Conservation (phyloP, 2,888 invertebrate species). For the Meiosimyza decipiens region DNA sequence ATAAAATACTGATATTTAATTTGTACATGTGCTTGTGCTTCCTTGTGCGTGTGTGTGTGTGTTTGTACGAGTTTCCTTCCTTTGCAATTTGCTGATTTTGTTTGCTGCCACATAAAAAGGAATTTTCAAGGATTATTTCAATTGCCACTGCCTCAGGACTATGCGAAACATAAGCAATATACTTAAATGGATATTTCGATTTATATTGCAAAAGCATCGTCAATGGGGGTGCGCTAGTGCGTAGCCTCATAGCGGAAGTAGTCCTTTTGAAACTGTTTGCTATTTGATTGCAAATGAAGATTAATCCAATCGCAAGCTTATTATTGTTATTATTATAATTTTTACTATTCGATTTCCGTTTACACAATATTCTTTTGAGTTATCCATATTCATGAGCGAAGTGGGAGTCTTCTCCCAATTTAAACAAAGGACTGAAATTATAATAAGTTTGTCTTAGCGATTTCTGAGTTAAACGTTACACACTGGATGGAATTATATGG, state of each 20-base stretch:
- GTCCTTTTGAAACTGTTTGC: conserved; percentile 1
- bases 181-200: conserved; percentile 8
- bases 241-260: neutral
- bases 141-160: neutral
- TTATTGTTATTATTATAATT: neutral
- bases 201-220: too few species aligned
- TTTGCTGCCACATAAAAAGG: conserved; percentile 19
- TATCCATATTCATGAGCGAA: neutral
- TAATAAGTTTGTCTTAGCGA: too few species aligned
- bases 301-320: conserved; percentile 2
- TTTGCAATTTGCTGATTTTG: neutral
- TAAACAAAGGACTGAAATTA: too few species aligned
- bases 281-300: conserved; percentile 6
- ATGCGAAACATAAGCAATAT: conserved; percentile 8
- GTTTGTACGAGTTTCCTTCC: neutral
- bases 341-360: neutral
- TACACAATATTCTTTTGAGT: neutral
- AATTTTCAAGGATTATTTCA: conserved; percentile 20
- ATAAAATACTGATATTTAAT: neutral
- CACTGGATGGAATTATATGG: too few species aligned
- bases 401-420: too few species aligned
- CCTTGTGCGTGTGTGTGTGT: neutral
- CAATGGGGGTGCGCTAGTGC: neutral
- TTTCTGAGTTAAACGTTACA: too few species aligned
- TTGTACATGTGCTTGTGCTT: neutral